These are phyloP conservation scores for Dicycla oo DNA, from an alignment of 2,888 invertebrate genomes.

Conservation along the genomic window DNA sequence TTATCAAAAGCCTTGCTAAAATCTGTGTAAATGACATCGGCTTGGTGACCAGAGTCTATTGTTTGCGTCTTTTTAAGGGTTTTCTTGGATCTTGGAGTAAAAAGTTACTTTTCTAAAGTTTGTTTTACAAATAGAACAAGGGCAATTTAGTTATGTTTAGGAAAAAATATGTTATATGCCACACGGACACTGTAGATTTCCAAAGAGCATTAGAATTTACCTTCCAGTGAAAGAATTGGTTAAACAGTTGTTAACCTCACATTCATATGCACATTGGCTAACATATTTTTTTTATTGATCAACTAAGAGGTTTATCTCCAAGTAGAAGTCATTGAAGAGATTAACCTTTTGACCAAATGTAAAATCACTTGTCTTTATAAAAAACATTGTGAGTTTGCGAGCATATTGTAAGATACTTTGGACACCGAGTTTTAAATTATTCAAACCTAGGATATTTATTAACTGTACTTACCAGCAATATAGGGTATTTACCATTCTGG, in stretches of 20 bases:
- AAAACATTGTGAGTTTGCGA: not conserved
- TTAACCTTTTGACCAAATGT: not conserved
- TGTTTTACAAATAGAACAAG: not conserved
- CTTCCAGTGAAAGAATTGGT: not conserved
- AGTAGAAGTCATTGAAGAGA: not conserved
- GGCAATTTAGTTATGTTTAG: not conserved
- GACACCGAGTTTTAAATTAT: not conserved
- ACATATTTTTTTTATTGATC: not conserved
- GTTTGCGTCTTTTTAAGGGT: too few relatives aligned
- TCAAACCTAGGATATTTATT: not conserved
- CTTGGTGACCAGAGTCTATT: too few relatives aligned
- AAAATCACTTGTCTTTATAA: not conserved
- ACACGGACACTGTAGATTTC: not conserved
- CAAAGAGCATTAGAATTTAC: not conserved
- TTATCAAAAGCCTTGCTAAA: too few relatives aligned
- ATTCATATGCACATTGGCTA: not conserved
- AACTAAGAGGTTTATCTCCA: slow-evolving; percentile 1
- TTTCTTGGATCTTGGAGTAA: not conserved
- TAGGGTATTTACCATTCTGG: not conserved
- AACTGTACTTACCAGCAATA: not conserved
- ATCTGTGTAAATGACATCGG: too few relatives aligned
- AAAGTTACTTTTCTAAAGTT: not conserved
- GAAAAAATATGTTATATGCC: not conserved
- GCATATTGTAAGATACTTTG: not conserved
- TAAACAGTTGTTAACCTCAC: not conserved